Evolutionary conservation across 2,113 vertebrate genomes (phyloP).

Genomic region (Oncorhynchus keta): DNA sequence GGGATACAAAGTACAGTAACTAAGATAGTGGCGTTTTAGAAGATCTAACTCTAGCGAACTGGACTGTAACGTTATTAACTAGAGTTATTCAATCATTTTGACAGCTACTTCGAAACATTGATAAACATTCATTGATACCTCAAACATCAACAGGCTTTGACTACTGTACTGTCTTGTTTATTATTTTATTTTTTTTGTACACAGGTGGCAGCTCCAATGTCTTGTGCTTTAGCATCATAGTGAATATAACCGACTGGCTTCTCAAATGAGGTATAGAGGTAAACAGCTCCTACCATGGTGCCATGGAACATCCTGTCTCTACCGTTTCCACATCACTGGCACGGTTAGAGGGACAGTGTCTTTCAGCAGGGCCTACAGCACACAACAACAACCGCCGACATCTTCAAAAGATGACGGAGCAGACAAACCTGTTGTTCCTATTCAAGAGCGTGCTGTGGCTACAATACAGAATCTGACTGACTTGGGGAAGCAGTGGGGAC

Average conservation of each 20-base stretch:
- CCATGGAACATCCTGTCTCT: conserved; percentile 57
- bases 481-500: conserved; percentile 75
- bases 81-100: too few relatives aligned
- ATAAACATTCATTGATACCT: too few relatives aligned
- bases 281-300: conserved; percentile 59
- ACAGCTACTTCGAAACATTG: too few relatives aligned
- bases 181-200: too few relatives aligned
- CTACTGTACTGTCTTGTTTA: background rate
- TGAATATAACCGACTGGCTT: background rate
- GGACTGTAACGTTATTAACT: too few relatives aligned
- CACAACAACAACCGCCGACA: conserved; percentile 48
- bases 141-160: too few relatives aligned
- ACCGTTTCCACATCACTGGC: conserved; percentile 42
- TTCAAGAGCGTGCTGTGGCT: conserved; percentile 55
- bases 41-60: too few relatives aligned
- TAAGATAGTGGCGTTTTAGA: too few relatives aligned
- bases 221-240: background rate
- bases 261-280: conserved; percentile 69
- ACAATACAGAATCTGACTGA: conserved; percentile 66
- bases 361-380: conserved; percentile 68
- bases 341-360: conserved; percentile 49
- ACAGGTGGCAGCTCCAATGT: background rate
- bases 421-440: conserved; percentile 25
- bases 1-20: too few relatives aligned
- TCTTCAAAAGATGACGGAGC: conserved; percentile 21